Percentiles rank a stretch among this genome's conserved stretches.
Conservation (phyloP, 2,797 vertebrate species). For the Acanthurus tractus region DNA sequence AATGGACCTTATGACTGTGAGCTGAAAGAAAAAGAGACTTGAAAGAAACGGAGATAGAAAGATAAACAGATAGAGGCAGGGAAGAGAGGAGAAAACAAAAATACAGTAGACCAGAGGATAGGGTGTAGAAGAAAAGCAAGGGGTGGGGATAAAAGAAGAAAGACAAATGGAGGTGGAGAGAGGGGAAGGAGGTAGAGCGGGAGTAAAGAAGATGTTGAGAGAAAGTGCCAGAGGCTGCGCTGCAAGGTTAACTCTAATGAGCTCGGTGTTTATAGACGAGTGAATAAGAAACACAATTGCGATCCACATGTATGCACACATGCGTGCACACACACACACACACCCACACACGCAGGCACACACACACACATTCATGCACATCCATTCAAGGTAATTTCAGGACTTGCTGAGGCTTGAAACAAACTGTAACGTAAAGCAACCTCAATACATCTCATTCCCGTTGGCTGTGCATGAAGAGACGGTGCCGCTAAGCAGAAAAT, state of each 20-base stretch:
- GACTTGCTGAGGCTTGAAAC: slow-evolving; percentile 52
- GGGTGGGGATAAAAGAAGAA: slow-evolving; percentile 1
- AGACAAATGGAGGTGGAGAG: slow-evolving; percentile 6
- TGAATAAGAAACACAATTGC: slow-evolving; percentile 52
- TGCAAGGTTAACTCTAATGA: slow-evolving; percentile 69
- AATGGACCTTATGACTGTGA: neutral
- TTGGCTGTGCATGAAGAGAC: slow-evolving; percentile 7
- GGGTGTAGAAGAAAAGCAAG: slow-evolving; percentile 12
- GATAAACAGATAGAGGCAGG: neutral
- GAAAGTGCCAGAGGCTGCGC: slow-evolving; percentile 58
- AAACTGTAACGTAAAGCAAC: slow-evolving; percentile 30
- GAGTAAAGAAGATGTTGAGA: slow-evolving; percentile 42
- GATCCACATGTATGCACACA: slow-evolving; percentile 7
- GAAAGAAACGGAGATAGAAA: neutral
- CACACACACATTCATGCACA: neutral
- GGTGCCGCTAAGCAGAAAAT: neutral
- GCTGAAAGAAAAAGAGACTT: neutral
- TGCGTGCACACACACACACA: neutral
- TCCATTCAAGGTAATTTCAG: slow-evolving; percentile 29
- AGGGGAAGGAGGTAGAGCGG: slow-evolving; percentile 26
- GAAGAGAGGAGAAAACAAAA: neutral
- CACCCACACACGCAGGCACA: neutral
- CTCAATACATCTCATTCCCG: slow-evolving; percentile 51
- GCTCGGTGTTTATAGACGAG: slow-evolving; percentile 52
- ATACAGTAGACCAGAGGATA: neutral